Percentiles rank a stretch among this genome's conserved stretches.
Evolutionary conservation across 2,888 invertebrate genomes (phyloP).

Genomic region (Conus canariensis): DNA sequence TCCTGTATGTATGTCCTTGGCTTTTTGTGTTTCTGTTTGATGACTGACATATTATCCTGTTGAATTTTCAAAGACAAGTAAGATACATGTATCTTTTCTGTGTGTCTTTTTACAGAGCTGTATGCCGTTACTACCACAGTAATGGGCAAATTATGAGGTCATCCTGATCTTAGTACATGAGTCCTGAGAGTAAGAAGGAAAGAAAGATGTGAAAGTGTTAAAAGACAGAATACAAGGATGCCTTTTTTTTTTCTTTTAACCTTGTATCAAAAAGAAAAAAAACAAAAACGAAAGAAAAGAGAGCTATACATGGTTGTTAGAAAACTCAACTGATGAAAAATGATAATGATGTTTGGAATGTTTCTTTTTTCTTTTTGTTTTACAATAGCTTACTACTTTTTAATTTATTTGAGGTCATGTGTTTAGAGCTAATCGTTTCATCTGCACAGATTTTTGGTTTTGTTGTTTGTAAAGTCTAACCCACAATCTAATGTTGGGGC

Average conservation of each 20-base stretch:
- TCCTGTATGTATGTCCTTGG: background rate
- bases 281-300: no score
- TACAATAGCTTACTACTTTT: no score
- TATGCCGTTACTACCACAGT: slow-evolving; percentile 42
- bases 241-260: background rate
- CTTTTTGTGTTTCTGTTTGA: background rate
- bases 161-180: background rate
- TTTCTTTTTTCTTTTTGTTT: no score
- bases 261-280: no score
- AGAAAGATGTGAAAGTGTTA: background rate
- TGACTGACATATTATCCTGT: background rate
- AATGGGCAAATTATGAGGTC: slow-evolving; percentile 22
- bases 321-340: background rate
- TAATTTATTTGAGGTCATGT: no score
- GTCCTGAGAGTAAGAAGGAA: background rate
- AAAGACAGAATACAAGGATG: slow-evolving; percentile 1
- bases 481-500: no score
- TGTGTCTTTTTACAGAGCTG: slow-evolving; percentile 42
- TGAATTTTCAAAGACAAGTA: background rate
- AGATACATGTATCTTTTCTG: background rate
- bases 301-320: background rate
- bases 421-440: no score
- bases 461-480: no score
- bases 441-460: no score
- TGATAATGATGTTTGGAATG: no score